phyloP scores from a whole-genome alignment of 2,888 invertebrate species.

The Chrysodeixis includens region DNA sequence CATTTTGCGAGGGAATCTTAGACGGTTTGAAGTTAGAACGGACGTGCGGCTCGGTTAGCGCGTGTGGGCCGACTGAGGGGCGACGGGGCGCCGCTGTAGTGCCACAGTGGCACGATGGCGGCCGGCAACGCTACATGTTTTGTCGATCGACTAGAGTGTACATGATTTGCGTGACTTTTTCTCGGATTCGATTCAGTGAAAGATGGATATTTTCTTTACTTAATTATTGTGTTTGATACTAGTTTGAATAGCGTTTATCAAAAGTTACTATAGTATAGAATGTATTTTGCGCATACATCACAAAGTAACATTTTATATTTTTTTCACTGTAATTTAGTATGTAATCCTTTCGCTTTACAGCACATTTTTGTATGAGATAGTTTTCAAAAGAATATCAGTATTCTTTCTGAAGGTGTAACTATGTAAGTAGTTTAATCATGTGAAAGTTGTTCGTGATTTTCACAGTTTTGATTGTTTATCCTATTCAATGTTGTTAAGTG shows the following conservation, averaged over 20 bases:
- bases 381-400: neutral
- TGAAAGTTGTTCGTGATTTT: constrained; percentile 1
- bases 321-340: neutral
- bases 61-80: constrained; percentile 69
- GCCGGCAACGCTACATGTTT: constrained; percentile 35
- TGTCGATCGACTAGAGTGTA: constrained; percentile 58
- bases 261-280: too few species aligned
- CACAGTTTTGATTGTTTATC: constrained; percentile 4
- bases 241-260: too few species aligned
- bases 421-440: neutral
- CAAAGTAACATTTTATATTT: constrained; percentile 1
- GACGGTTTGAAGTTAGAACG: too few species aligned
- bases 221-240: too few species aligned
- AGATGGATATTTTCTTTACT: too few species aligned
- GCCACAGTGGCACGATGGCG: constrained; percentile 66
- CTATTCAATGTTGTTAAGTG: neutral
- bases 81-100: constrained; percentile 64
- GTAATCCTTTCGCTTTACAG: neutral
- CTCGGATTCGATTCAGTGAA: neutral
- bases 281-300: neutral
- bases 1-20: constrained; percentile 52
- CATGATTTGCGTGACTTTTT: constrained; percentile 10
- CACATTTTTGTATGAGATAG: neutral
- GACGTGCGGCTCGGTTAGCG: constrained; percentile 62
- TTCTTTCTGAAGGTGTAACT: neutral